Evolutionary conservation across 2,797 vertebrate species (phyloP).

Genomic region (Pseudocheirus occidentalis): DNA sequence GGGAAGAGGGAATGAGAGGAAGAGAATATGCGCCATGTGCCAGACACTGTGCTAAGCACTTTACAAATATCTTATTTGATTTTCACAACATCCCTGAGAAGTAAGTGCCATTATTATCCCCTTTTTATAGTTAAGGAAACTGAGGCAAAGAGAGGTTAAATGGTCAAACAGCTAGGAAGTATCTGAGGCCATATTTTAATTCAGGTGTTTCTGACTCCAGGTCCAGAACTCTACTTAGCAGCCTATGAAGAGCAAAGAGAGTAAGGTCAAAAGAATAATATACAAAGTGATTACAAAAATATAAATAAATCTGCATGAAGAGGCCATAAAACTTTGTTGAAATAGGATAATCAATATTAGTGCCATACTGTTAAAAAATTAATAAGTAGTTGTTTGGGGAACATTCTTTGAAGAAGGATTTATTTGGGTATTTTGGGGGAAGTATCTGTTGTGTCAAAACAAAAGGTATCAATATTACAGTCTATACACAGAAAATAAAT

Average conservation of each 20-base stretch:
- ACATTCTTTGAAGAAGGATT: background rate
- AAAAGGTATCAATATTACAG: too few relatives aligned
- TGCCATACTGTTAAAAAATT: background rate
- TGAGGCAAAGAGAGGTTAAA: background rate
- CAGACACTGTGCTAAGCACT: background rate
- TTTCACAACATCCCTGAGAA: background rate
- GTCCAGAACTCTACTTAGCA: background rate
- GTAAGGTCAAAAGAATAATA: background rate
- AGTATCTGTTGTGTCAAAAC: background rate
- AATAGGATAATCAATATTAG: background rate
- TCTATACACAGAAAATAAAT: background rate
- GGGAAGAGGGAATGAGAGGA: background rate
- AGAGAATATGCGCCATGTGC: background rate
- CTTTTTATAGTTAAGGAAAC: background rate
- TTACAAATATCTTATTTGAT: background rate
- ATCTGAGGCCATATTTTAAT: background rate
- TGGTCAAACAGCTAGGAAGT: background rate
- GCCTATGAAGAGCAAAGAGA: background rate
- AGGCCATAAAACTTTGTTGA: background rate
- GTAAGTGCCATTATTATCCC: background rate
- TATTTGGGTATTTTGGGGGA: background rate
- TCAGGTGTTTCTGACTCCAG: background rate
- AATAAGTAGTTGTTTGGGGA: background rate
- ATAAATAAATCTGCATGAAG: background rate
- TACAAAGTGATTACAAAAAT: background rate